A percentile compares a stretch with the other conserved stretches of the same genome.
These are phyloP conservation scores for Chrysolina americana DNA, from an alignment of 2,888 invertebrate species.

Conservation along the genomic window DNA sequence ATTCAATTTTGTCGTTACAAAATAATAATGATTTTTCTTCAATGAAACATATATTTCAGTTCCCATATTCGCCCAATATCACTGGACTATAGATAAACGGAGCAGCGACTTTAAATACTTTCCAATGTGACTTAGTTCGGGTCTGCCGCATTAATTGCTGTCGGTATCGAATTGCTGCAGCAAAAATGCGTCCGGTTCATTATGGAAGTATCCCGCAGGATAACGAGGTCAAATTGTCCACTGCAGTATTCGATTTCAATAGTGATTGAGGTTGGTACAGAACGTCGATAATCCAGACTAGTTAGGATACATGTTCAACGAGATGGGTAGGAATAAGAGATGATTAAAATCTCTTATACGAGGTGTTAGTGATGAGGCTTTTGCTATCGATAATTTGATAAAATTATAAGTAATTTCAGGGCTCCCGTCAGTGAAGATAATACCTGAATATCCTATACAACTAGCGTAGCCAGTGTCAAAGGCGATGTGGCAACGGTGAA, in stretches of 20 bases:
- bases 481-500: no score
- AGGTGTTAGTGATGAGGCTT: neutral
- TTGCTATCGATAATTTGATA: no score
- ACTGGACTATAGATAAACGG: neutral
- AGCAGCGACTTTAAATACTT: neutral
- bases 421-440: no score
- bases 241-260: conserved; percentile 4
- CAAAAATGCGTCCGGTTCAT: conserved; percentile 7
- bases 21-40: no score
- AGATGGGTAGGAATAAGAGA: neutral
- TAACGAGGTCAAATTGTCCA: conserved; percentile 11
- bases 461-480: no score
- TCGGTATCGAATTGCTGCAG: conserved; percentile 2
- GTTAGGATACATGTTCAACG: neutral
- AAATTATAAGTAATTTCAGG: no score
- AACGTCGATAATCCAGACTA: neutral
- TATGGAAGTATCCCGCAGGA: conserved; percentile 2
- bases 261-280: neutral
- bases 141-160: conserved; percentile 16
- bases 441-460: no score
- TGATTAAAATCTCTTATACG: neutral
- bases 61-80: neutral
- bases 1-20: no score
- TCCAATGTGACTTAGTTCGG: conserved; percentile 15
- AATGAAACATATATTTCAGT: neutral